These are phyloP conservation scores for Salminus brasiliensis DNA, from an alignment of 2,113 vertebrate genomes.

Conservation along the genomic window DNA sequence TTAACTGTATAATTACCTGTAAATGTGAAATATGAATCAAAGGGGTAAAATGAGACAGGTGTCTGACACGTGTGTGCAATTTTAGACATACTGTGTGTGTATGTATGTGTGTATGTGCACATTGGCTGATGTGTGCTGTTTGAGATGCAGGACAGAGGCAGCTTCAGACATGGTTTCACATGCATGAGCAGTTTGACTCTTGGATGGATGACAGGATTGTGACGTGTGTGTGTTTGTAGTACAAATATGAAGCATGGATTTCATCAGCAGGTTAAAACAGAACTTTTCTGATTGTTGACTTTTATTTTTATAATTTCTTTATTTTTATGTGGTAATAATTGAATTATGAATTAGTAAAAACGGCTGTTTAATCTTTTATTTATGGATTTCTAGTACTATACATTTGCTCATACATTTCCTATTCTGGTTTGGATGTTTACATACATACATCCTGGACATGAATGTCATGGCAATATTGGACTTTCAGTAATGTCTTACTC, in stretches of 20 bases:
- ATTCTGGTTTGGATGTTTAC: not conserved
- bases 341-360: too few species aligned
- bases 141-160: not conserved
- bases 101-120: conserved; percentile 5
- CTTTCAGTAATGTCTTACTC: too few species aligned
- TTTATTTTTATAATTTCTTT: not conserved
- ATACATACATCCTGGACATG: too few species aligned
- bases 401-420: not conserved
- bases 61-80: too few species aligned
- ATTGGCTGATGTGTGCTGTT: not conserved
- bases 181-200: not conserved
- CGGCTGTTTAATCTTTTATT: not conserved
- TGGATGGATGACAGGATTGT: not conserved
- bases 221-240: not conserved
- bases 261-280: not conserved
- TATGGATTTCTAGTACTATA: not conserved
- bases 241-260: too few species aligned
- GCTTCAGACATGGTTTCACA: not conserved
- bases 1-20: too few species aligned
- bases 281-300: not conserved
- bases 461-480: too few species aligned
- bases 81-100: too few species aligned
- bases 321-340: not conserved
- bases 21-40: too few species aligned
- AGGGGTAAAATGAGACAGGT: too few species aligned